Percentiles rank a stretch among this genome's conserved stretches.
Conservation (phyloP, 2,113 vertebrate species). For the Rhadina sibilatrix region DNA sequence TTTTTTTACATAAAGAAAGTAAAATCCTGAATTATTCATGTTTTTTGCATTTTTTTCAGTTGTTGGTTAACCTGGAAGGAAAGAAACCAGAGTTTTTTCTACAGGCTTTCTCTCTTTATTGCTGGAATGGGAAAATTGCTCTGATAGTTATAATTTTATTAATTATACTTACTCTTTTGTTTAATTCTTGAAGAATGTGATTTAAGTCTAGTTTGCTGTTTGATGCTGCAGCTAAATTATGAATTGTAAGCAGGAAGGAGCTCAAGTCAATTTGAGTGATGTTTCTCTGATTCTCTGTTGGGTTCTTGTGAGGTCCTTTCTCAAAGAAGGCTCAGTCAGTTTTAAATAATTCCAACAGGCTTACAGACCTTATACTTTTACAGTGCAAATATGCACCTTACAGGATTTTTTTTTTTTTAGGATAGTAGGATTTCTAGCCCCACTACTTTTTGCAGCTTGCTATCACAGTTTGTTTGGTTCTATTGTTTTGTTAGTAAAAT, state of each 20-base stretch:
- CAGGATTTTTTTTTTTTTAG: not conserved
- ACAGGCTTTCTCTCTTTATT: not conserved
- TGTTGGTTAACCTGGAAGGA: not conserved
- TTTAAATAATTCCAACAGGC: not conserved
- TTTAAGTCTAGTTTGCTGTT: not conserved
- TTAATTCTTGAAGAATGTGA: not conserved
- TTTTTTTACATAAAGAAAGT: not conserved
- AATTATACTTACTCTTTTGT: not conserved
- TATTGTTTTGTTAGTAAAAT: not conserved
- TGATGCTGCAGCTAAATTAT: not conserved
- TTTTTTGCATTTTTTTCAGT: not conserved
- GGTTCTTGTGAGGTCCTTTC: not conserved
- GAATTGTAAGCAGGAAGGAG: not conserved
- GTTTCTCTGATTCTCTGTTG: not conserved
- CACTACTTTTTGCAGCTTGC: not conserved
- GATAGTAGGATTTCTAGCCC: not conserved
- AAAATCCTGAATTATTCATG: slow-evolving; percentile 35
- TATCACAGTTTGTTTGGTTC: not conserved
- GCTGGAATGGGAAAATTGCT: not conserved
- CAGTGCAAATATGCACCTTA: not conserved
- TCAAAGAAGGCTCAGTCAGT: not conserved
- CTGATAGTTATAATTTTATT: slow-evolving; percentile 1
- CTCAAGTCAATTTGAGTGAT: not conserved
- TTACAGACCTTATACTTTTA: not conserved
- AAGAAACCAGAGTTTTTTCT: not conserved